A percentile compares a stretch with the other conserved stretches of the same genome.
These are phyloP conservation scores for Phenganax subtilis DNA, from an alignment of 92 coral and sea anemone species.

Conservation along the genomic window DNA sequence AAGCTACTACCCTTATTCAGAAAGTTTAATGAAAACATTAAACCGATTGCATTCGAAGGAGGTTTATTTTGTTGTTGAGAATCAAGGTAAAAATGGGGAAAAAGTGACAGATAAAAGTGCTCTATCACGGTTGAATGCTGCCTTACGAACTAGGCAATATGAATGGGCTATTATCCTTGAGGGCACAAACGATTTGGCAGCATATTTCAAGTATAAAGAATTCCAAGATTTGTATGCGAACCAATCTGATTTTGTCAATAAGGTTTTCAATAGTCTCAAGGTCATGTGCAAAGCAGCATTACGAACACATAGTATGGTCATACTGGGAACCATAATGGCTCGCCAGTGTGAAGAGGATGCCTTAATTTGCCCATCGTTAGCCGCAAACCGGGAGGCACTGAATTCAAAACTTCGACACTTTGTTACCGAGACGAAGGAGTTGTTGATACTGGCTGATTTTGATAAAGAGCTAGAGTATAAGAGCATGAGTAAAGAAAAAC, in stretches of 20 bases:
- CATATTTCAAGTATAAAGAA: conserved; percentile 13
- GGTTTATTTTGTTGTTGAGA: conserved; percentile 39
- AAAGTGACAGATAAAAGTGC: conserved; percentile 36
- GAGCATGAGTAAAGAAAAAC: conserved; percentile 11
- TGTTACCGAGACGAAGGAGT: conserved; percentile 41
- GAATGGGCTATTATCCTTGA: conserved; percentile 74
- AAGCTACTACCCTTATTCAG: conserved; percentile 50
- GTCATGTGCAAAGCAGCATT: conserved; percentile 51
- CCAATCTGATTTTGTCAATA: background rate
- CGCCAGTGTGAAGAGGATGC: conserved; percentile 53
- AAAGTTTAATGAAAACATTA: conserved; percentile 39
- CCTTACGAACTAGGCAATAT: conserved; percentile 39
- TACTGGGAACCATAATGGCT: conserved; percentile 66
- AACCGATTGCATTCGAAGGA: conserved; percentile 30
- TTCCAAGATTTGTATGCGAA: background rate
- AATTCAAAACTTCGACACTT: conserved; percentile 52
- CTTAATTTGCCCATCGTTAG: conserved; percentile 22
- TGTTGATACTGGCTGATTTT: conserved; percentile 60
- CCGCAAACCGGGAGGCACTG: conserved; percentile 13
- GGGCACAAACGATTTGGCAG: conserved; percentile 67
- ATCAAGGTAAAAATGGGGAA: conserved; percentile 55
- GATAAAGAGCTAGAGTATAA: conserved; percentile 46
- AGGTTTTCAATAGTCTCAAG: conserved; percentile 46
- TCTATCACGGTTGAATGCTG: conserved; percentile 37
- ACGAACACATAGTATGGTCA: conserved; percentile 44